Evolutionary conservation across 2,888 invertebrate genomes (phyloP), one percentile per base, ranked within the genome.

Genomic region (Malachius bipustulatus): DNA sequence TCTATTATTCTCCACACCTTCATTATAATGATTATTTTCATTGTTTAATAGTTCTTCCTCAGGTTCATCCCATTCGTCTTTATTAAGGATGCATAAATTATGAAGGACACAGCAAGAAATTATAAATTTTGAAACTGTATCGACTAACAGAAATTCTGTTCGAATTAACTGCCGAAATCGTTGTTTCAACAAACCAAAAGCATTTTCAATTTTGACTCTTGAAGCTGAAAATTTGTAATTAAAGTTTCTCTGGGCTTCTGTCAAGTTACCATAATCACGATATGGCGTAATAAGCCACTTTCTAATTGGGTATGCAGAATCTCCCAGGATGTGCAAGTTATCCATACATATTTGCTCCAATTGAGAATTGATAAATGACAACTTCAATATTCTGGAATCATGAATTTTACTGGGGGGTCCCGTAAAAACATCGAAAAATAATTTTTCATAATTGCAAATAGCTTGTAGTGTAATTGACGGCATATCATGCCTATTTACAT

Each of bases 191-290:
- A 52, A 26, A 12, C 49, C 52, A 40, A 57, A 56, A 4, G 51
- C 32, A 39, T 56, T 54, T 47, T 55, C 55, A 11, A 57, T 54
- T 33, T 43, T 37, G 2, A 54, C 49, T 28, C 54, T 31, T 3
- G 50, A 48, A 31, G 40, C 38, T 31, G 37, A 42, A 31, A 54
- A 47, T 15, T 41, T 51, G 32, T 42, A 38, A 36, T 57, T 57
- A 32, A 36, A 57, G 11, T 32, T 32, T n/a, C 28, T 47, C 42
- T 56, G 39, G 3, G 34, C 34, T 11, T 39, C 31, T 2, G 45
- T 50, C 14, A 56, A 39, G 26, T 43, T 47, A 3, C 48, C 54
- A 42, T 45, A 46, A 27, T 54, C 47, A 32, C 38, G 37, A 35
- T 45, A 56, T 9, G 54, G 54, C 3, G 50, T 51, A 26, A 47